Conservation (phyloP, 1,140 invertebrate genomes). For the Eupristina koningsbergeri region DNA sequence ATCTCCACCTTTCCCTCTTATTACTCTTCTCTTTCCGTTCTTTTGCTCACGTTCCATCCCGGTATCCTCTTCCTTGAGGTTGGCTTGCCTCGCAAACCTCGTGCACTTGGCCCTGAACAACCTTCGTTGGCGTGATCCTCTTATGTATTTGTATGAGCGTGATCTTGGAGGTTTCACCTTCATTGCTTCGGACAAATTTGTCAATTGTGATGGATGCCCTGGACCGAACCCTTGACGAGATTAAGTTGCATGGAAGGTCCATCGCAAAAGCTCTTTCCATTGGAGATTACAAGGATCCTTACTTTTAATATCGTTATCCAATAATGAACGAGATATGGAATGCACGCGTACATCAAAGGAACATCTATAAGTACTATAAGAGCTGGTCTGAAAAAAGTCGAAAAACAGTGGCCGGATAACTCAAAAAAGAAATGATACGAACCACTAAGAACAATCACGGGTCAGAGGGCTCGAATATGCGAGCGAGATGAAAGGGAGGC, state of each 20-base stretch:
- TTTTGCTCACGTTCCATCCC: neutral
- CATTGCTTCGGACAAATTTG: neutral
- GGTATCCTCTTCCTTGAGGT: neutral
- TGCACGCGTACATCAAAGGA: no score
- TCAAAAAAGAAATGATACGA: neutral
- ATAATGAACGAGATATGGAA: no score
- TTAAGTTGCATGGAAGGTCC: no score
- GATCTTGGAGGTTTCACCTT: neutral
- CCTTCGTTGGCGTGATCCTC: neutral
- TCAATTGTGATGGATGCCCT: neutral
- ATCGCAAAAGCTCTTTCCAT: no score
- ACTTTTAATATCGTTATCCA: no score
- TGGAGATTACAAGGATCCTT: no score
- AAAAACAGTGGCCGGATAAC: no score
- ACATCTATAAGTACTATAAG: neutral
- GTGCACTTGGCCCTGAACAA: constrained; percentile 17
- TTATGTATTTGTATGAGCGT: neutral
- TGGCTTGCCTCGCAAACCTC: neutral
- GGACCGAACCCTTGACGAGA: no score
- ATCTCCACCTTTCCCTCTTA: constrained; percentile 36
- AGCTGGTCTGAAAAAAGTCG: neutral
- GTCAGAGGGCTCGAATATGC: neutral
- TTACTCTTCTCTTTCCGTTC: neutral
- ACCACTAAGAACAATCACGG: neutral
- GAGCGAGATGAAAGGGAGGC: neutral